phyloP scores from a whole-genome alignment of 2,113 vertebrate species.

The Numida meleagris region DNA sequence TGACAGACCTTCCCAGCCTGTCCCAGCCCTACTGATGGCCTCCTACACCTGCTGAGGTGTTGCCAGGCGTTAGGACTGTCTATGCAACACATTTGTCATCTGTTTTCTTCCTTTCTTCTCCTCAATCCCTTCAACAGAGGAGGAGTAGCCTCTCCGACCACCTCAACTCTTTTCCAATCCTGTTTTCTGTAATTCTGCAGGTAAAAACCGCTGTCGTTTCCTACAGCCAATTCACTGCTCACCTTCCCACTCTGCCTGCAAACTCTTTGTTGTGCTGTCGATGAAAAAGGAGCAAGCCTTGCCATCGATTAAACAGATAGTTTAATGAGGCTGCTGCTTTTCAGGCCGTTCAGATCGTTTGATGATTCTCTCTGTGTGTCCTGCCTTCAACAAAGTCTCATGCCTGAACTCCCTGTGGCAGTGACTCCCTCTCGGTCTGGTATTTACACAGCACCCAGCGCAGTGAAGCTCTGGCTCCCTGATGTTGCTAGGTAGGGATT shows the following conservation, averaged over 20 bases:
- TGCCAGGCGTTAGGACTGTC: not conserved
- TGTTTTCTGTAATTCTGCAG: not conserved
- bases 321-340: not conserved
- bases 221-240: not conserved
- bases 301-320: not conserved
- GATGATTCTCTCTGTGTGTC: not conserved
- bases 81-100: not conserved
- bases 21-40: not conserved
- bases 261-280: fast-evolving
- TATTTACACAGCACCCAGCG: not conserved
- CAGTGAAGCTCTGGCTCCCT: not conserved
- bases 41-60: not conserved
- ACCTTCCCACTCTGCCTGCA: not conserved
- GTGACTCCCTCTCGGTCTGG: not conserved
- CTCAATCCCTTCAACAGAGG: not conserved
- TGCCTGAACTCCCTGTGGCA: not conserved
- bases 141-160: not conserved
- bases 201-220: not conserved
- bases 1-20: not conserved
- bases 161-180: not conserved
- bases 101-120: not conserved
- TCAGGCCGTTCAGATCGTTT: not conserved
- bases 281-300: not conserved
- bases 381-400: not conserved
- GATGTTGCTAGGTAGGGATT: not conserved